Evolutionary conservation across 2,113 vertebrate genomes (phyloP), one percentile per base, ranked within the genome.

Genomic region (Melanotaenia duboulayi): DNA sequence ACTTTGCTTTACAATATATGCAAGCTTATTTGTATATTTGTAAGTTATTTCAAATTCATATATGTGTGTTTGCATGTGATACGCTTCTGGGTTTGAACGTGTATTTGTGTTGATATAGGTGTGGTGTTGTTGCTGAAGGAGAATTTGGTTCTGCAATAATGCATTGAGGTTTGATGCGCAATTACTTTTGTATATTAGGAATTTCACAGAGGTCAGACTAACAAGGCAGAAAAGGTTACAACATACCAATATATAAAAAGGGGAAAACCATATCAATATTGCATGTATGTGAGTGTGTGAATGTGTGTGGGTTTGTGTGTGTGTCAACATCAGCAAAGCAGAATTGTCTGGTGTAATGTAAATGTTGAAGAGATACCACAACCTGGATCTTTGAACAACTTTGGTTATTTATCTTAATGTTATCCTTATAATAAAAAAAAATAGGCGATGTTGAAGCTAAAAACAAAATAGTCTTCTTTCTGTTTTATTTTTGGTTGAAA

Each of bases 101-200:
- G 63, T n/a, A 40, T 69, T 42, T 78, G 22, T 70, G 56, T 28
- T 48, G 11, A 59, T 71, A 1, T 63, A 54, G 17, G 9, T 63
- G 73, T 44, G 61, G 54, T 59, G 59, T 58, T 74, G 63, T 71
- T 65, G 48, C 39, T 56, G 24, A 32, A 48, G 55, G 48, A 67
- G 39, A 57, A 46, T 80, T 88, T 74, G 48, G 51, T 63, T 78
- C 69, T 83, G 95, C 96, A 96, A 94, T 95, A 95, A 96, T 96
- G 94, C 95, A 95, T 95, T 96, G 96, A 95, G 95, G 94, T 96
- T 95, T 96, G 95, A 96, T 94, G 93, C 93, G 94, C 96, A 96
- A 97, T 97, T 97, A 97, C 90, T 94, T 94, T 94, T 94, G 93
- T 96, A 96, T 96, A 96, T 96, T 95, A 96, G 94, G 94, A 95